Percentiles rank a stretch among this genome's conserved stretches.
Evolutionary conservation across 2,888 invertebrate species (phyloP).

Genomic region (Scrobipalpa costella): DNA sequence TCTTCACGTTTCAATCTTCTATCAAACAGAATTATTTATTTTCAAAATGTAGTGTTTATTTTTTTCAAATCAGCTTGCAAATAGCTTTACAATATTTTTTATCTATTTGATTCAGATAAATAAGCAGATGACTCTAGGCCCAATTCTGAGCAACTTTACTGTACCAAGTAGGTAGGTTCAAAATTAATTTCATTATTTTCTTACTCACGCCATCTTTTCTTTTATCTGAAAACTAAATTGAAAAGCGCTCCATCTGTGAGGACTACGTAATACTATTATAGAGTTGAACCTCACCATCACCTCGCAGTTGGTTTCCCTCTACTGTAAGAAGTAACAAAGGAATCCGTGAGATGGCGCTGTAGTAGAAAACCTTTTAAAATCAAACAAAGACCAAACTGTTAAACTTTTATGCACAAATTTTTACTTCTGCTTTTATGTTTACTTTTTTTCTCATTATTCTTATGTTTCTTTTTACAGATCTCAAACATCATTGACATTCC

Average conservation of each 20-base stretch:
- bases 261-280: background rate
- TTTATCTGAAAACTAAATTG: background rate
- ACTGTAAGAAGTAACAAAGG: background rate
- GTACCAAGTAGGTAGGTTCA: constrained; percentile 12
- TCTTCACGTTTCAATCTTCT: too few relatives aligned
- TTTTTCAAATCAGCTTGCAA: too few relatives aligned
- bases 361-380: too few relatives aligned
- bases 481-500: constrained; percentile 62
- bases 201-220: constrained; percentile 3
- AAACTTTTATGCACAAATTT: background rate
- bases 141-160: constrained; percentile 4
- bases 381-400: background rate
- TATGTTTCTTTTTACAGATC: constrained; percentile 53
- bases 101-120: constrained; percentile 15
- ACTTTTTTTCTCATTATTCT: background rate
- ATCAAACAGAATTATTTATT: too few relatives aligned
- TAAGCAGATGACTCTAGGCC: constrained; percentile 12
- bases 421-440: background rate
- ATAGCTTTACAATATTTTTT: background rate
- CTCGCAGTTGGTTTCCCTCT: background rate
- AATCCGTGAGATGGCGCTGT: constrained; percentile 39
- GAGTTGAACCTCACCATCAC: background rate
- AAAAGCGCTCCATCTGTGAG: background rate
- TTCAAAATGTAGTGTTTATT: too few relatives aligned
- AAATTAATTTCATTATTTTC: background rate